Base-by-base conservation (phyloP, 2,888 invertebrate genomes). In the Zonitis immaculata region DNA sequence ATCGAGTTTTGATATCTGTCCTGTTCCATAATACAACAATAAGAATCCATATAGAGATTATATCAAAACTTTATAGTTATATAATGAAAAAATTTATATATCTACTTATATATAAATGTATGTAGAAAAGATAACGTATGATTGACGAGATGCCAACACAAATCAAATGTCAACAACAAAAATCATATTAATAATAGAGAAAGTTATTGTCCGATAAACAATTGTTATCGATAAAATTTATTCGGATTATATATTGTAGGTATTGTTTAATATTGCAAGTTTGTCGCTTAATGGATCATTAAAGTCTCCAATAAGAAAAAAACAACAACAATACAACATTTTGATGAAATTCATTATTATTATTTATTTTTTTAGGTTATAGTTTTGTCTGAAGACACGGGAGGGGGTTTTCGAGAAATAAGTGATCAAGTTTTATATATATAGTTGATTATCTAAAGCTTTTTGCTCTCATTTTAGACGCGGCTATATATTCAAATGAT, bases 1-100 rank as follows among this genome's bases (percentile, higher is more conserved):
- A 42, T 14, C 45, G 35, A 59, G 57, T 57, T 57, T 59, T 55
- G 57, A 57, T 50, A 42, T 43, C 44, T 35, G 35, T 35, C 35
- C 35, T 35, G n/a, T n/a, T 35, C 35, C 35, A 35, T 35, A 18
- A 18, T 16, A 35, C 9, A 9, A 18, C 35, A 18, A 35, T 35
- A 35, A 32, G 14, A 32, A 18, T 35, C 35, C n/a, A n/a, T 35
- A 9, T 9, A 9, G 18, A 16, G 35, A 35, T 35, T 18, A 1
- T 16, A 35, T 35, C 35, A 16, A 35, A 35, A 35, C 18, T 35
- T 16, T 18, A n/a, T n/a, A n/a, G n/a, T n/a, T 6, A 2, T 16
- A 14, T 6, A 32, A 12, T 3, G 7, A 32, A 32, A 35, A 35
- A 35, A 35, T 18, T 14, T 25, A 25, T 25, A 25, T 25, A n/a